Conservation (phyloP, 2,113 vertebrate genomes). For the Platysteira castanea region DNA sequence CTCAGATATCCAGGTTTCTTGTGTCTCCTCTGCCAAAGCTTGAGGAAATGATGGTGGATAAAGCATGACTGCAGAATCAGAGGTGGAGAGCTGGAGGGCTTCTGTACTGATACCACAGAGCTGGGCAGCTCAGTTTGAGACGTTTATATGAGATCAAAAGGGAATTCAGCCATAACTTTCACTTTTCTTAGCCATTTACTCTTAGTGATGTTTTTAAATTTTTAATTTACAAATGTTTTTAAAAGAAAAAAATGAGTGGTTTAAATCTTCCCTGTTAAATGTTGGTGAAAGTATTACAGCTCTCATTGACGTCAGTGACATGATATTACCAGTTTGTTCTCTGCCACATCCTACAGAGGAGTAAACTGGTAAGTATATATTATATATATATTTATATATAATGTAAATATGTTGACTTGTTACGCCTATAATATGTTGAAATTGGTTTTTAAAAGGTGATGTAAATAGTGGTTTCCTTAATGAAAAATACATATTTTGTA, state of each 20-base stretch:
- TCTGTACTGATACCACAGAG: not conserved
- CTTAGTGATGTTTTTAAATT: constrained; percentile 58
- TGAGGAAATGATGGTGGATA: not conserved
- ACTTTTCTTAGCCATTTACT: constrained; percentile 66
- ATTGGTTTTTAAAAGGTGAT: constrained; percentile 82
- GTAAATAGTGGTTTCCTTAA: constrained; percentile 84
- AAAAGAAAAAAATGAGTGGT: constrained; percentile 47
- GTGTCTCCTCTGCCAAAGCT: not conserved
- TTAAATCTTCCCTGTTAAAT: constrained; percentile 66
- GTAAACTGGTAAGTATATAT: constrained; percentile 79
- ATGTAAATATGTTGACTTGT: constrained; percentile 79
- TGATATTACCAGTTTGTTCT: constrained; percentile 78
- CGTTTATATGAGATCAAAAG: constrained; percentile 36
- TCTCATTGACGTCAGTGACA: constrained; percentile 75
- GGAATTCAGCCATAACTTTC: constrained; percentile 66
- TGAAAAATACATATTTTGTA: constrained; percentile 84
- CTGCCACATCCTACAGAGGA: constrained; percentile 73
- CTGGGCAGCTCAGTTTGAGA: not conserved
- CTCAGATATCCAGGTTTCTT: not conserved
- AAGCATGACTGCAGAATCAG: fast-evolving
- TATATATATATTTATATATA: constrained; percentile 77
- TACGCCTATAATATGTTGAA: constrained; percentile 78
- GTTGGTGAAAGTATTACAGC: constrained; percentile 72
- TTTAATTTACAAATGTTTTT: constrained; percentile 60
- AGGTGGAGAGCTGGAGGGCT: not conserved